phyloP scores from a whole-genome alignment of 1,140 invertebrate genomes.

The Psix sp. region DNA sequence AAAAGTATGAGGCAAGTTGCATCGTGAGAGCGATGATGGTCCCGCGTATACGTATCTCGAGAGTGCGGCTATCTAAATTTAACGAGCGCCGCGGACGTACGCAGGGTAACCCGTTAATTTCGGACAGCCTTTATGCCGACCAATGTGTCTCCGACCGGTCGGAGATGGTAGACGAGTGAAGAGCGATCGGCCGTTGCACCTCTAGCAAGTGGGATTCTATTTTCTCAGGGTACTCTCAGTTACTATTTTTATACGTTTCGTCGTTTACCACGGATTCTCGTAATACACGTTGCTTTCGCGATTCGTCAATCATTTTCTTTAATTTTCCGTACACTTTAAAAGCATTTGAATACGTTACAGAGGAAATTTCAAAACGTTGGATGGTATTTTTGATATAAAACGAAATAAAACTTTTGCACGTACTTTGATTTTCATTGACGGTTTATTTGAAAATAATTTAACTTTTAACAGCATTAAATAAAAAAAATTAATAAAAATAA shows the following conservation, averaged over 20 bases:
- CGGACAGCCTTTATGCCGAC: slow-evolving; percentile 65
- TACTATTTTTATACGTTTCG: slow-evolving; percentile 61
- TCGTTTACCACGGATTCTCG: slow-evolving; percentile 57
- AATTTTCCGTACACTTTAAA: no score
- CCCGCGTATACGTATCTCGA: slow-evolving; percentile 54
- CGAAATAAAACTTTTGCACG: no score
- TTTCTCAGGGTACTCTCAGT: slow-evolving; percentile 50
- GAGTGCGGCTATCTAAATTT: slow-evolving; percentile 67
- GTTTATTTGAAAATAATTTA: no score
- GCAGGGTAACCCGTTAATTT: slow-evolving; percentile 67
- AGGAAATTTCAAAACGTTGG: no score
- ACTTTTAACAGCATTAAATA: no score
- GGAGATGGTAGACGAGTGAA: slow-evolving; percentile 52
- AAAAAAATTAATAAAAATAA: no score
- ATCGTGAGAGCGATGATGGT: slow-evolving; percentile 53
- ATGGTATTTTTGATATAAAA: no score
- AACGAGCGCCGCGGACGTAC: slow-evolving; percentile 65
- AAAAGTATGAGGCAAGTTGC: slow-evolving; percentile 24
- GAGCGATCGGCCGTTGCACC: slow-evolving; percentile 62
- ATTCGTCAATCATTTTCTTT: slow-evolving; percentile 52
- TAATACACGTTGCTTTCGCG: slow-evolving; percentile 39
- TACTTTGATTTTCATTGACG: no score
- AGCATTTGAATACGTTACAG: no score
- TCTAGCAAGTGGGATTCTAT: slow-evolving; percentile 57
- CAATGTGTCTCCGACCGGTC: slow-evolving; percentile 64